Conservation (phyloP, 2,113 vertebrate genomes). For the Arothron firmamentum region DNA sequence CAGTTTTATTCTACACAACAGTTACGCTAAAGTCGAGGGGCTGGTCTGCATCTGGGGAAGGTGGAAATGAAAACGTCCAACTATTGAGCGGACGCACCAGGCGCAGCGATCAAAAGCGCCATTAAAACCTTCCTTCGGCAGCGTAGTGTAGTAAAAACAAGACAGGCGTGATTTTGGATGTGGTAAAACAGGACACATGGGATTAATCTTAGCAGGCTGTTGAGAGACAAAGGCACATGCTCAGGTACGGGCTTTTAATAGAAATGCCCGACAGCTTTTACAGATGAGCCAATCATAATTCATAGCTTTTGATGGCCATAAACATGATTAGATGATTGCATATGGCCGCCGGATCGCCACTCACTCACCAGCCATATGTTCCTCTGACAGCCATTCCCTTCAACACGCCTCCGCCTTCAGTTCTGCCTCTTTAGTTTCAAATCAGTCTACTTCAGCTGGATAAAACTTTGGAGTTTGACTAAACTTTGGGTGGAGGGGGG, state of each 20-base stretch:
- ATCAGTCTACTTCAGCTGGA: slow-evolving; percentile 48
- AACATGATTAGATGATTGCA: slow-evolving; percentile 67
- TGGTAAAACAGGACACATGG: slow-evolving; percentile 43
- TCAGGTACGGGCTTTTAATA: slow-evolving; percentile 51
- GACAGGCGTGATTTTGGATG: slow-evolving; percentile 28
- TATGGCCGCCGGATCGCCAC: slow-evolving; percentile 62
- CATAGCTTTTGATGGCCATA: slow-evolving; percentile 54
- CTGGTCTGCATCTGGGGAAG: too few relatives aligned
- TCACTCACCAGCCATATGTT: slow-evolving; percentile 68
- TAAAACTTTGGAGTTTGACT: slow-evolving; percentile 47
- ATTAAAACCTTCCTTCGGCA: slow-evolving; percentile 10
- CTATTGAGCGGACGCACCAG: not conserved
- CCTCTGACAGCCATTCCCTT: slow-evolving; percentile 53
- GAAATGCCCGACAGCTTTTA: slow-evolving; percentile 54
- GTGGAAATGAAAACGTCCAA: not conserved
- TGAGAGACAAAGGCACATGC: slow-evolving; percentile 52
- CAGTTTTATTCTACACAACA: too few relatives aligned
- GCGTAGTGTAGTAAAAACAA: slow-evolving; percentile 3
- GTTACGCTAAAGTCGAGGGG: too few relatives aligned
- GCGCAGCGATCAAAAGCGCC: not conserved
- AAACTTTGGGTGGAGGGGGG: slow-evolving; percentile 32
- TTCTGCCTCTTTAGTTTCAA: slow-evolving; percentile 63
- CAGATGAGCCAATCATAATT: slow-evolving; percentile 60
- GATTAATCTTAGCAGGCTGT: slow-evolving; percentile 52
- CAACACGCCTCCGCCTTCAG: slow-evolving; percentile 43